Percentiles rank a stretch among this genome's conserved stretches.
Evolutionary conservation across 2,888 invertebrate species (phyloP).

Genomic region (Drosophila robusta): DNA sequence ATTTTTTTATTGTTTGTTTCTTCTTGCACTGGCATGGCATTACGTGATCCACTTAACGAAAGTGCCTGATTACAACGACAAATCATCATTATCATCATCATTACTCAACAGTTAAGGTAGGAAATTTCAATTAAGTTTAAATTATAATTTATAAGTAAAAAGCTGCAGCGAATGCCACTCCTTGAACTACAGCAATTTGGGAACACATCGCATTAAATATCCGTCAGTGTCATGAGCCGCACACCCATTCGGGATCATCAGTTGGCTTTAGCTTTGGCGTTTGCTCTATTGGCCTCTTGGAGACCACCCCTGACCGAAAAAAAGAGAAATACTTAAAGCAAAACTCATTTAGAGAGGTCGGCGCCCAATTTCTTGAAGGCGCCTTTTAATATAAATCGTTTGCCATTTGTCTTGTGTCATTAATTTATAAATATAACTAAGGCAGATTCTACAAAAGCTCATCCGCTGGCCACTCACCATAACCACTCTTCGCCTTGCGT

Average conservation of each 20-base stretch:
- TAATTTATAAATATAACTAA: constrained; percentile 72
- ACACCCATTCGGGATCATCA: constrained; percentile 46
- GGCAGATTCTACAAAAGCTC: constrained; percentile 58
- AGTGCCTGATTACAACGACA: constrained; percentile 9
- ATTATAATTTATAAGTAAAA: constrained; percentile 47
- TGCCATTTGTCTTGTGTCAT: constrained; percentile 73
- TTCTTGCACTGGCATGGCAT: neutral
- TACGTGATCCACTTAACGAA: constrained; percentile 28
- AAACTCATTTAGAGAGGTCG: constrained; percentile 57
- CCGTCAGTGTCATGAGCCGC: constrained; percentile 50
- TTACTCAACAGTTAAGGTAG: constrained; percentile 35
- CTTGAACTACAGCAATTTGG: constrained; percentile 32
- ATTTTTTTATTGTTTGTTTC: constrained; percentile 4
- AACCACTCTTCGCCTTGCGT: constrained; percentile 51
- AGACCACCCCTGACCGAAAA: constrained; percentile 45
- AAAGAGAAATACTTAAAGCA: constrained; percentile 18
- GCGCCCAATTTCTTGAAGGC: constrained; percentile 64
- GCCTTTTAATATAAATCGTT: constrained; percentile 70
- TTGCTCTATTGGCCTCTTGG: constrained; percentile 41
- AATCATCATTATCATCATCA: constrained; percentile 35
- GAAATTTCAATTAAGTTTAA: constrained; percentile 37
- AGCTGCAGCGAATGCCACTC: constrained; percentile 33
- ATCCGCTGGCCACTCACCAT: constrained; percentile 20
- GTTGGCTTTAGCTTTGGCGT: constrained; percentile 18
- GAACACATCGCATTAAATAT: constrained; percentile 39